phyloP scores from a whole-genome alignment of 1,140 invertebrate species.

The Cydia pomonella region DNA sequence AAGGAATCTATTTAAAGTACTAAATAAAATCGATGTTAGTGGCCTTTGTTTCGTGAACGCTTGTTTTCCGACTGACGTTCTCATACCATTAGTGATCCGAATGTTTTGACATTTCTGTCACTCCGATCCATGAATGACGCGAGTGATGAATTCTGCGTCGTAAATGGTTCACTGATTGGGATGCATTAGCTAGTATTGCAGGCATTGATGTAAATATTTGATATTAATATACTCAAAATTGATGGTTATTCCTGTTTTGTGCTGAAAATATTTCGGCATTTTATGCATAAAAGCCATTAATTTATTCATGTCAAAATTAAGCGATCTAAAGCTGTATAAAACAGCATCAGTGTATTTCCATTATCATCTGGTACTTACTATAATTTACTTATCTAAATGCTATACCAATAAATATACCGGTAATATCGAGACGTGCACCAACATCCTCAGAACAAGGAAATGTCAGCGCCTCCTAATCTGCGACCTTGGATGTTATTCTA shows the following conservation, averaged over 20 bases:
- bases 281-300: no score
- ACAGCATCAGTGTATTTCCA: no score
- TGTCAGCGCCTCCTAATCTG: neutral
- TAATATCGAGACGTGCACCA: neutral
- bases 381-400: no score
- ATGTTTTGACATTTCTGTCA: slow-evolving; percentile 8
- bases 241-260: no score
- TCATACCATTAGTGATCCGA: slow-evolving; percentile 3
- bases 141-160: neutral
- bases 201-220: no score
- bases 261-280: no score
- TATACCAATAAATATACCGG: no score
- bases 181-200: no score
- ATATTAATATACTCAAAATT: no score
- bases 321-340: no score
- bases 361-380: no score
- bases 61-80: neutral
- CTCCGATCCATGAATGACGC: neutral
- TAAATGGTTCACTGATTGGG: neutral
- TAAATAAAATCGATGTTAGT: neutral
- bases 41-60: neutral
- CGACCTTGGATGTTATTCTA: neutral
- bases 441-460: neutral
- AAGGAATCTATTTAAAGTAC: neutral
- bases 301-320: no score